Base-by-base conservation (phyloP, 2,113 vertebrate genomes). In the Esox niger region DNA sequence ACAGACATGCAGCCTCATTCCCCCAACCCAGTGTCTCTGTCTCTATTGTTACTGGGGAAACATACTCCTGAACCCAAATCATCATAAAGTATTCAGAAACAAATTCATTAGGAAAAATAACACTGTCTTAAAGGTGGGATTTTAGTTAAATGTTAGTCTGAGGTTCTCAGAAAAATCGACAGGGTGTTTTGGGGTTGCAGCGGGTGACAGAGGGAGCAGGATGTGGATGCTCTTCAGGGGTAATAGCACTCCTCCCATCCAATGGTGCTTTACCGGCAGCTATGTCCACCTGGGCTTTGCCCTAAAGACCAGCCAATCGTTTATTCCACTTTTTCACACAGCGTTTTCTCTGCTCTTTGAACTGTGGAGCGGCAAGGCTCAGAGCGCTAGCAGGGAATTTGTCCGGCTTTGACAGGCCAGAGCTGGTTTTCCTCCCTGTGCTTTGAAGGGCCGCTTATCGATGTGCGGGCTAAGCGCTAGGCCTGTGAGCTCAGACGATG, bases 371-470 rank as follows among this genome's bases (percentile, higher is more conserved):
- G 83, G 72, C 67, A 30, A 70, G 74, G 79, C 86, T 91, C 80
- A 81, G 85, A 80, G 85, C 80, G 87, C 86, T 90, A 87, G 79
- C 78, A 57, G 78, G 84, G 86, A 88, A 88, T 91, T 91, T 90
- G 84, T 90, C 87, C 76, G 38, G 81, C 88, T 91, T 87, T 89
- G 86, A 91, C 86, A 88, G 79, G 83, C 77, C 84, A 80, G 81
- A 86, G 85, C 68, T 82, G 78, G 84, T 88, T 87, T 62, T 78
- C 76, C 75, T 69, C 79, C 52, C 66, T 49, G 35, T 84, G 74
- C 87, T 91, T 91, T 91, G 86, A 91, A 89, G 83, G 72, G 61
- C 78, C 68, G 71, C 89, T 91, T 90, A 91, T 91, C 87, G 80
- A 90, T 87, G 77, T 73, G 74, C 47, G 80, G 84, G 84, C 84